Conservation (phyloP, 2,888 invertebrate genomes). For the Phyllotreta striolata region DNA sequence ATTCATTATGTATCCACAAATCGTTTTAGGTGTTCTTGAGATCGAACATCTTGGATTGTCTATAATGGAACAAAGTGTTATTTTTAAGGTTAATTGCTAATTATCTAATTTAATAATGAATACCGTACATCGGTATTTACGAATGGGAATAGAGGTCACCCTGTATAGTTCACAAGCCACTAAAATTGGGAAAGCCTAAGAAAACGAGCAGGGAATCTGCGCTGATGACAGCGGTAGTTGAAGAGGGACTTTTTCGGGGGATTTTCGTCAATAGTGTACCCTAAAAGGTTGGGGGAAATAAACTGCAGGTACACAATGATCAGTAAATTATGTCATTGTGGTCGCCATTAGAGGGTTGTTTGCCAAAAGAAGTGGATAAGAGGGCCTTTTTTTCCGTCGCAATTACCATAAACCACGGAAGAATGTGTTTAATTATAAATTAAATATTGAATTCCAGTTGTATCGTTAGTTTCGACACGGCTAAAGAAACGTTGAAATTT, state of each 20-base stretch:
- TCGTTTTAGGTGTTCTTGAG: neutral
- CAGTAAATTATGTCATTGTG: constrained; percentile 24
- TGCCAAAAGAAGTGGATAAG: neutral
- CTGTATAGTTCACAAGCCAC: no score
- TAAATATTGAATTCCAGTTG: no score
- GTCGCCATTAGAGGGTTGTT: constrained; percentile 3
- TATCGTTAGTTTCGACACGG: constrained; percentile 3
- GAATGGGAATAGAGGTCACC: no score
- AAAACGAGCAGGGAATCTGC: constrained; percentile 11
- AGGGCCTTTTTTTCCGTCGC: neutral
- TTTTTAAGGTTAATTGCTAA: no score
- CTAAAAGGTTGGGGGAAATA: constrained; percentile 21
- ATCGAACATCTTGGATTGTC: no score
- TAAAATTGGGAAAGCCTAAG: neutral
- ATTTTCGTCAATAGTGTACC: constrained; percentile 5
- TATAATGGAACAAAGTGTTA: no score
- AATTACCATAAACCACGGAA: no score
- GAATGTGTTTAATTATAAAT: no score
- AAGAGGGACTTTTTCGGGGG: constrained; percentile 16
- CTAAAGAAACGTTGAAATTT: constrained; percentile 3
- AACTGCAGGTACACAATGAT: constrained; percentile 25
- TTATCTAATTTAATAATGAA: no score
- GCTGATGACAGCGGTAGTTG: constrained; percentile 18
- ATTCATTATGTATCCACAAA: neutral
- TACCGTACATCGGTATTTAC: no score